Conservation (phyloP, 2,113 vertebrate species). For the Platichthys stellatus region DNA sequence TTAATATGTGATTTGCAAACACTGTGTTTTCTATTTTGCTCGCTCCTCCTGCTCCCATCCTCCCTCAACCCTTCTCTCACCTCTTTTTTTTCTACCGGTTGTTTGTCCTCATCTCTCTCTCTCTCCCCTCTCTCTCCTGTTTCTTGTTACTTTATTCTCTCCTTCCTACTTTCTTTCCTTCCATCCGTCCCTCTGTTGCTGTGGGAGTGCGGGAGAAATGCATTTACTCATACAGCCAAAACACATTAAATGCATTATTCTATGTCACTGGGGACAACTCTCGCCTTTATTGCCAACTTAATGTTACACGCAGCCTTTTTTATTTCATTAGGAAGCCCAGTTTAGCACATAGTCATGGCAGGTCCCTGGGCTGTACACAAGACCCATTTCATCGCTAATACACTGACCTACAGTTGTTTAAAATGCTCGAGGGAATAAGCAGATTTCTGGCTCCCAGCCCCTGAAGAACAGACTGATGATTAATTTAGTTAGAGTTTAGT, state of each 20-base stretch:
- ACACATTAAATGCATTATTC: conserved; percentile 78
- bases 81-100: conserved; percentile 16
- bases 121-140: conserved; percentile 15
- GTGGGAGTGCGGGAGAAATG: conserved; percentile 61
- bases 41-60: conserved; percentile 28
- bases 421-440: conserved; percentile 53
- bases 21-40: conserved; percentile 60
- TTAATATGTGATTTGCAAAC: conserved; percentile 74
- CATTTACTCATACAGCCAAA: conserved; percentile 70
- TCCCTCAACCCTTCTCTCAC: conserved; percentile 42
- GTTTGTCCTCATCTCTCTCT: conserved; percentile 38
- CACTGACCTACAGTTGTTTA: conserved; percentile 56
- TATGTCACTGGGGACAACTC: conserved; percentile 66
- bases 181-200: conserved; percentile 51
- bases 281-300: conserved; percentile 66
- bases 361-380: conserved; percentile 65
- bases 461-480: conserved; percentile 46
- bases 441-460: conserved; percentile 46
- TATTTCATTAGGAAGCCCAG: conserved; percentile 75
- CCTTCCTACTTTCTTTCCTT: conserved; percentile 11
- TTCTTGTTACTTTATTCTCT: conserved; percentile 46
- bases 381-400: not conserved
- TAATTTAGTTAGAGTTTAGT: conserved; percentile 24
- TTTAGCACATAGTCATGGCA: conserved; percentile 64
- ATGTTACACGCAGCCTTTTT: conserved; percentile 67